phyloP scores from a whole-genome alignment of 1,140 invertebrate species.

The Megathymus violae region DNA sequence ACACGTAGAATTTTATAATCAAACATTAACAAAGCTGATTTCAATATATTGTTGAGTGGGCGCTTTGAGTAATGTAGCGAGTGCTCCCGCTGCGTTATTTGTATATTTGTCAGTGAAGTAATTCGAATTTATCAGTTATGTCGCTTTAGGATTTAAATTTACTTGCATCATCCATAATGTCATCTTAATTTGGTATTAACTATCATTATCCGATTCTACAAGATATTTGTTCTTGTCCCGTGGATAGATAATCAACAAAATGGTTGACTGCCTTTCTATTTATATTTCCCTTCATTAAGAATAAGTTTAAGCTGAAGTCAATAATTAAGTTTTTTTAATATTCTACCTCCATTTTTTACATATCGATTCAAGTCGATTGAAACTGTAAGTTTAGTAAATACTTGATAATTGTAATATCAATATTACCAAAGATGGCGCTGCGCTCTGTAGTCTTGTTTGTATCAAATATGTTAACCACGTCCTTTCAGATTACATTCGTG shows the following conservation, averaged over 20 bases:
- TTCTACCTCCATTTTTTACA: too few relatives aligned
- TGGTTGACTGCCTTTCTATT: too few relatives aligned
- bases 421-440: conserved; percentile 18
- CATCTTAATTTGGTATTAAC: background rate
- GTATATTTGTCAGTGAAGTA: conserved; percentile 55
- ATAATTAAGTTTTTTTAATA: too few relatives aligned
- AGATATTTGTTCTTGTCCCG: too few relatives aligned
- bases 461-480: conserved; percentile 44
- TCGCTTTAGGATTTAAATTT: conserved; percentile 24
- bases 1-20: too few relatives aligned
- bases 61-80: conserved; percentile 42
- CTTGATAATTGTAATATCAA: background rate
- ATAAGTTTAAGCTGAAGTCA: too few relatives aligned
- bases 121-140: conserved; percentile 60
- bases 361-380: background rate
- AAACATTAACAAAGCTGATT: conserved; percentile 44
- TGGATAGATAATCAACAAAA: too few relatives aligned
- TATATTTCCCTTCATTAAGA: too few relatives aligned
- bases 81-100: conserved; percentile 62
- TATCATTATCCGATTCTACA: background rate
- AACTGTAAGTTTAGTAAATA: too few relatives aligned
- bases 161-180: conserved; percentile 8
- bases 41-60: conserved; percentile 33
- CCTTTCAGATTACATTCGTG: conserved; percentile 42
- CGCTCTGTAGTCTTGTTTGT: conserved; percentile 20